Evolutionary conservation across 64 coral and sea anemone genomes (phyloP).

Genomic region (Acropora yongei): DNA sequence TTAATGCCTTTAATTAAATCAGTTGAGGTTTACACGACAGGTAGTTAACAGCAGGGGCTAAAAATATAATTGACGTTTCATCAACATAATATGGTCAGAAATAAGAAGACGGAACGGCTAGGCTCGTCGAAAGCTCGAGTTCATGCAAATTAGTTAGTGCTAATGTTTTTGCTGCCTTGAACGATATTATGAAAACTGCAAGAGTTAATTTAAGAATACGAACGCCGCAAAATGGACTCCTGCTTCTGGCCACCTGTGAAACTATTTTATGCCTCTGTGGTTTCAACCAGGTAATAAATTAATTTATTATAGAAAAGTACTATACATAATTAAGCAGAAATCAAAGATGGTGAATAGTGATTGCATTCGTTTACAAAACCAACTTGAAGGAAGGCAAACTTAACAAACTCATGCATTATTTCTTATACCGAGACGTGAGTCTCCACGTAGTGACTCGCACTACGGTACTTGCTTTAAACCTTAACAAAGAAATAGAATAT

Average conservation of each 20-base stretch:
- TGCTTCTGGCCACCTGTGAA: not conserved
- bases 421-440: too few species aligned
- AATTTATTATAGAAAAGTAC: not conserved
- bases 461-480: too few species aligned
- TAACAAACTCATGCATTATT: too few species aligned
- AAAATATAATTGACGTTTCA: not conserved
- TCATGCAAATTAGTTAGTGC: not conserved
- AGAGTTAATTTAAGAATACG: not conserved
- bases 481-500: too few species aligned
- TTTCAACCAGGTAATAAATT: not conserved
- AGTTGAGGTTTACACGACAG: constrained; percentile 28
- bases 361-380: not conserved
- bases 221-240: not conserved
- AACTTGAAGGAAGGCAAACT: too few species aligned
- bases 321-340: not conserved
- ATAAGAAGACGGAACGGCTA: not conserved
- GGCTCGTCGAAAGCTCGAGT: not conserved
- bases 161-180: too few species aligned
- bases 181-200: not conserved
- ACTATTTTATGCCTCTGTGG: not conserved
- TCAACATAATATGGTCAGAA: not conserved
- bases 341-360: not conserved
- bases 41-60: not conserved
- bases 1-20: constrained; percentile 9
- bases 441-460: too few species aligned